Conservation (phyloP, 2,113 vertebrate species). For the Pampusana beccarii region DNA sequence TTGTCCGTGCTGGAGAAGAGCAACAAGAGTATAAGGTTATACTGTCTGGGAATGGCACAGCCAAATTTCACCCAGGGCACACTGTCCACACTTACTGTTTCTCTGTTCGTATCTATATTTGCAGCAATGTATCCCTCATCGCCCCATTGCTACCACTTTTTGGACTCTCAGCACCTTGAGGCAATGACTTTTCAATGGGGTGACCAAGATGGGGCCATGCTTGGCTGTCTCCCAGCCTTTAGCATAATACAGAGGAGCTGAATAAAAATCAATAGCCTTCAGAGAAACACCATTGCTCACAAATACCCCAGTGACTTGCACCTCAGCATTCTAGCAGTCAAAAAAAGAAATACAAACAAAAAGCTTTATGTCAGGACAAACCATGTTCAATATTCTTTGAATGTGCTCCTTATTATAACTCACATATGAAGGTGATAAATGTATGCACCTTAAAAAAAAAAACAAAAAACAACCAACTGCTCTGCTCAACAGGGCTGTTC, state of each 20-base stretch:
- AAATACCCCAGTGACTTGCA: not conserved
- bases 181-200: not conserved
- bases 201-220: not conserved
- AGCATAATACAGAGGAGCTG: not conserved
- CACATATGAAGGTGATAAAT: conserved; percentile 31
- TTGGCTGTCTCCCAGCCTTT: not conserved
- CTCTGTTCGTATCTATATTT: not conserved
- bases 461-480: not conserved
- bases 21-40: not conserved
- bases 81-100: too few relatives aligned
- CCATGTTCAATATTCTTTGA: not conserved
- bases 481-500: not conserved
- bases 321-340: fast-evolving
- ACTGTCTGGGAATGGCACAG: not conserved
- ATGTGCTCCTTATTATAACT: not conserved
- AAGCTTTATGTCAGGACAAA: not conserved
- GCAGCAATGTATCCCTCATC: not conserved
- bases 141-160: not conserved
- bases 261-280: not conserved
- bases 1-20: not conserved
- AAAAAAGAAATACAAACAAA: not conserved
- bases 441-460: not conserved
- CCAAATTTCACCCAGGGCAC: not conserved
- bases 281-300: not conserved
- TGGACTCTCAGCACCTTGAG: not conserved